Evolutionary conservation across 2,113 vertebrate species (phyloP).

Genomic region (Clinocottus analis): DNA sequence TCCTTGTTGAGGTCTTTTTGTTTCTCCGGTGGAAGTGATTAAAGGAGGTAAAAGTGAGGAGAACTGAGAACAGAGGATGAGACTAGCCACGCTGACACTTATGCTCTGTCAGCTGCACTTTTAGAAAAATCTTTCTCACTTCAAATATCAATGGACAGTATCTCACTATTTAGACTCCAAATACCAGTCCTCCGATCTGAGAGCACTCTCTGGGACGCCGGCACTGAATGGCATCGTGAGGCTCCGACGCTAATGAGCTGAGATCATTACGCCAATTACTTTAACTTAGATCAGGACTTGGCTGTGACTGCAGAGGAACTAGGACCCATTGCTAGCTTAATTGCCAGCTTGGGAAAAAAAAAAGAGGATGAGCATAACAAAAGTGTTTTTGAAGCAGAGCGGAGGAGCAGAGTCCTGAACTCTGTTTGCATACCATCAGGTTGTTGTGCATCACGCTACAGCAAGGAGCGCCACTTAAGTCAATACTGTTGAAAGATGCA

Average conservation of each 20-base stretch:
- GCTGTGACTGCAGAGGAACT: conserved; percentile 64
- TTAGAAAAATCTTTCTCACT: conserved; percentile 55
- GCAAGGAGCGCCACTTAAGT: conserved; percentile 22
- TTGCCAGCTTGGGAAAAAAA: conserved; percentile 68
- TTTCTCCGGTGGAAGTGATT: conserved; percentile 72
- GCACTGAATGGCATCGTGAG: conserved; percentile 67
- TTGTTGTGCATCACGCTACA: conserved; percentile 31
- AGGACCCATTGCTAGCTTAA: conserved; percentile 69
- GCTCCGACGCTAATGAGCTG: conserved; percentile 72
- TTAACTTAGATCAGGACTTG: conserved; percentile 79
- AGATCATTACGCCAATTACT: conserved; percentile 82
- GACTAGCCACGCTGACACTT: conserved; percentile 50
- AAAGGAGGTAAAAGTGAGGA: conserved; percentile 70
- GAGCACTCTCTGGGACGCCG: conserved; percentile 55
- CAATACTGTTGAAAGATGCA: conserved; percentile 10
- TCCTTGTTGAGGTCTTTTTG: conserved; percentile 64
- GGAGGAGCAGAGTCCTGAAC: conserved; percentile 46
- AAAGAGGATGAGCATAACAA: conserved; percentile 69
- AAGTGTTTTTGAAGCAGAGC: conserved; percentile 63
- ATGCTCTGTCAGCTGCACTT: conserved; percentile 63
- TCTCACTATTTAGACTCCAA: conserved; percentile 57
- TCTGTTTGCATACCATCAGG: conserved; percentile 64
- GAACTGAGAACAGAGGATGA: conserved; percentile 42
- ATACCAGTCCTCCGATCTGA: conserved; percentile 51
- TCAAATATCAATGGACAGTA: conserved; percentile 61